Conservation (phyloP, 2,888 invertebrate species). For the Hemithea aestivaria region DNA sequence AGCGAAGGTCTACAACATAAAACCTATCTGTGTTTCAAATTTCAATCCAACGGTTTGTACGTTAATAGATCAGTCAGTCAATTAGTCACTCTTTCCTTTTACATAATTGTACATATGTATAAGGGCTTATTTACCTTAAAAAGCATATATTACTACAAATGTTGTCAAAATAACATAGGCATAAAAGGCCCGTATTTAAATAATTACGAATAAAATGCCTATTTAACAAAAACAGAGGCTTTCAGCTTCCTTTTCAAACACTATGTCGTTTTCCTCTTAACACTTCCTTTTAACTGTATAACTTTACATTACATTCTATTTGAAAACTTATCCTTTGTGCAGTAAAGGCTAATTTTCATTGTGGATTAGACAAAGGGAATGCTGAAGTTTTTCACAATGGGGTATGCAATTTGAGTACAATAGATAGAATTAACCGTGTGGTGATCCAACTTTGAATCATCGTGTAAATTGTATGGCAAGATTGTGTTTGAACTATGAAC, state of each 20-base stretch:
- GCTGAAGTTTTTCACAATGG: slow-evolving; percentile 35
- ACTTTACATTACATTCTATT: slow-evolving; percentile 13
- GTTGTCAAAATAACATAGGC: no score
- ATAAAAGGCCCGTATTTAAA: no score
- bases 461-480: neutral
- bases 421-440: slow-evolving; percentile 41
- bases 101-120: no score
- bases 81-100: no score
- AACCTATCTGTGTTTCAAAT: no score
- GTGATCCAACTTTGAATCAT: slow-evolving; percentile 31
- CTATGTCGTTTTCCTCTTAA: slow-evolving; percentile 28
- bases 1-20: no score
- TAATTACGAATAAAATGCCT: neutral
- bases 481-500: no score
- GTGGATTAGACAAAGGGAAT: slow-evolving; percentile 11
- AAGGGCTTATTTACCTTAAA: no score
- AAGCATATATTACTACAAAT: no score
- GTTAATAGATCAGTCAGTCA: no score
- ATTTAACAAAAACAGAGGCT: slow-evolving; percentile 9
- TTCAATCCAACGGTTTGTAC: no score
- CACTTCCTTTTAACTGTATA: slow-evolving; percentile 24
- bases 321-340: slow-evolving; percentile 16
- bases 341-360: slow-evolving; percentile 27
- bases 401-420: slow-evolving; percentile 47
- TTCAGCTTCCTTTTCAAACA: slow-evolving; percentile 29